Evolutionary conservation across 2,888 invertebrate genomes (phyloP), one percentile per base, ranked within the genome.

Genomic region (Esperia sulphurella): DNA sequence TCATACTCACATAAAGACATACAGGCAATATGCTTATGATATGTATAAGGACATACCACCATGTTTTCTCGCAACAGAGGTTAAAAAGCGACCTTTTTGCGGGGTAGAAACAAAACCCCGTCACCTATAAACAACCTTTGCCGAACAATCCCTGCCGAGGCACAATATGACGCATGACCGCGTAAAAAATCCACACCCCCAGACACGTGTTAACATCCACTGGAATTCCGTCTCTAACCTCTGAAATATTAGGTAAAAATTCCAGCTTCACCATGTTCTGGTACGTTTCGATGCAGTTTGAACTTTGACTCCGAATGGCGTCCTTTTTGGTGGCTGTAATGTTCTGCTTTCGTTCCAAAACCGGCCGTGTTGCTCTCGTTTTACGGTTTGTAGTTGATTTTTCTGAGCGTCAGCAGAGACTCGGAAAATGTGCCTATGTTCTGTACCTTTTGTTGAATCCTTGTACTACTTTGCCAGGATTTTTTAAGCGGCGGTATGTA

Each of bases 301-400:
- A 79, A 83, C 82, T 83, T 75, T 79, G 79, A 79, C 80, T 74
- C 61, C 53, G 61, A 66, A 69, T 61, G 68, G 64, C 68, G 62
- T 60, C 67, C 72, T 79, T 75, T 68, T 51, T 58, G 41, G 54
- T 50, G 46, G 52, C 46, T 52, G 55, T n/a, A 3, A n/a, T 9
- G 9, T 10, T 35, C 6, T 50, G 41, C 44, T 40, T 41, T 35
- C 54, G 53, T 50, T 49, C 49, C 42, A 75, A 71, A 67, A 48
- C 44, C 41, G 41, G 58, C 70, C 53, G 59, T 64, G 46, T 43
- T 43, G 28, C 39, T 45, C 48, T 44, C 48, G 13, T 3, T 46
- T 54, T 56, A 51, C 57, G 58, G 69, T 63, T 39, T 13, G 14
- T 14, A 39, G 33, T 14, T 14, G 14, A 33, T 10, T 39, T 8